Base-by-base conservation (phyloP, 2,888 invertebrate species). In the Laothoe populi region DNA sequence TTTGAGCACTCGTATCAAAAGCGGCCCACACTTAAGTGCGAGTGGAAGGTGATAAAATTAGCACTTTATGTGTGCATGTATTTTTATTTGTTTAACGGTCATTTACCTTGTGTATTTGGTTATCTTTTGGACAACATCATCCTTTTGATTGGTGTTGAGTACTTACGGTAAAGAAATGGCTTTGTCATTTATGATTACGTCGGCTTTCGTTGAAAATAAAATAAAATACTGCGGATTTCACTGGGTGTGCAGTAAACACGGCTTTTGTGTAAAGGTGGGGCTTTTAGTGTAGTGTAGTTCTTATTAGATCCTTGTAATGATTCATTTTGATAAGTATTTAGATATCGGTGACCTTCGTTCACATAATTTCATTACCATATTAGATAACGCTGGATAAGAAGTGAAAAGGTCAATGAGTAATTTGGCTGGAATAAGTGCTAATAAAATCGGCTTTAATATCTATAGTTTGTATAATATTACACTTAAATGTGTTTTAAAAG, bases 41-140 rank as follows among this genome's bases (percentile, higher is more conserved):
- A 74, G 68, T 69, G 70, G 69, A 73, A 83, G 74, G 83, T 84
- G 83, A 84, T 83, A 86, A 84, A 84, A 83, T 87, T 86, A 84
- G 78, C 84, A 79, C 84, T 82, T 79, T 75, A 72, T 75, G 79
- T 80, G 71, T 77, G 68, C 73, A 81, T 77, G 74, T 72, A 70
- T 61, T 67, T 79, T 75, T 79, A 77, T 84, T 84, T 84, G 80
- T 69, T 74, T 70, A 71, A 69, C 73, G 84, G 80, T 74, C 79
- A 64, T 75, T 78, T 60, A 83, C 79, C 71, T 67, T 65, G 26
- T 59, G 45, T 31, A 45, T 44, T 45, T 53, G 53, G 35, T 35
- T 19, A 35, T 10, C 16, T 53, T 35, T 35, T 35, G 53, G 35
- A 53, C 53, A 53, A 49, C 31, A 10, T 53, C 35, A 58, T 58